These are phyloP conservation scores for Marmota flaviventris DNA, from an alignment of 2,113 vertebrate genomes.

Conservation along the genomic window DNA sequence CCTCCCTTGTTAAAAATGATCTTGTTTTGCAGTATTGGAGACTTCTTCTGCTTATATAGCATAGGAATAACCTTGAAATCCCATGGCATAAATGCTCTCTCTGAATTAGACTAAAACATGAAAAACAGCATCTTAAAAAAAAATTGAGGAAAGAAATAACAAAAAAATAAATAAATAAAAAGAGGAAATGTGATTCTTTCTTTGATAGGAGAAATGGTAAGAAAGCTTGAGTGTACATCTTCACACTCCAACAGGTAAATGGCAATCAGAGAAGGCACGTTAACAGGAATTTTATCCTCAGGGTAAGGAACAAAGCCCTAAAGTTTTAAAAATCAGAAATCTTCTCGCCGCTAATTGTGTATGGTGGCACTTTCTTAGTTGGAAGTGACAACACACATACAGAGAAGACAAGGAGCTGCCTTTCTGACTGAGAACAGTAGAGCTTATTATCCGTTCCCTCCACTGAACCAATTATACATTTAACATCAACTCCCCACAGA, in stretches of 20 bases:
- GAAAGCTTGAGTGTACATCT: background rate
- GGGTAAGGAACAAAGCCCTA: background rate
- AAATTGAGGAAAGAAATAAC: background rate
- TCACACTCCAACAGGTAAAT: background rate
- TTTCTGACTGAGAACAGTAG: constrained; percentile 15
- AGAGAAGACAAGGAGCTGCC: background rate
- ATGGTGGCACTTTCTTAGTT: constrained; percentile 18
- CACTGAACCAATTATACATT: constrained; percentile 71
- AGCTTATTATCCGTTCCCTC: constrained; percentile 52
- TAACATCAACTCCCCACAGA: constrained; percentile 74
- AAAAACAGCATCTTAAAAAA: background rate
- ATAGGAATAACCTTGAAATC: constrained; percentile 3
- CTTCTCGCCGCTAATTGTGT: constrained; percentile 23
- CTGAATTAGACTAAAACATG: constrained; percentile 42
- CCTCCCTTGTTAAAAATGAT: background rate
- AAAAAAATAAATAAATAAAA: background rate
- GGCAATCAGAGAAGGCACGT: background rate
- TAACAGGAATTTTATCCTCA: constrained; percentile 29
- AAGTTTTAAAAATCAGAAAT: constrained; percentile 13
- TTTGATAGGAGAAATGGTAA: constrained; percentile 17
- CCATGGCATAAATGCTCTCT: background rate
- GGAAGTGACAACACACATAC: constrained; percentile 39
- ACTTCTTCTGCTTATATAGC: background rate
- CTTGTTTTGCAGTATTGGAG: background rate
- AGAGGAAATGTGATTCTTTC: constrained; percentile 9